Percentiles rank a stretch among this genome's conserved stretches.
These are phyloP conservation scores for Brachionus rotundiformis DNA, from an alignment of 1,140 invertebrate genomes.

Conservation along the genomic window DNA sequence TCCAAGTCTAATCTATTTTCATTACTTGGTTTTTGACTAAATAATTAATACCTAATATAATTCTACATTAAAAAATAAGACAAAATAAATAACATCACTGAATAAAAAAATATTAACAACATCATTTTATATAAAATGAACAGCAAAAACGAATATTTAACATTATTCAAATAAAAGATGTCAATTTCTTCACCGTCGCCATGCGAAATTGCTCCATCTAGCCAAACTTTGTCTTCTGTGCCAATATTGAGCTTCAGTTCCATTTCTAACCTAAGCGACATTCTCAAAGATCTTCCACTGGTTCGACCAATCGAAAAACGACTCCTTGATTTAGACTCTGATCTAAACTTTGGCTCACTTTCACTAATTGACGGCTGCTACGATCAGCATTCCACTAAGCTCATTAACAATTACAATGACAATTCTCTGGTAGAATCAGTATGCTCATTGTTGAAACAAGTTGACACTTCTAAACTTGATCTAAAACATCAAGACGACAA, in stretches of 20 bases:
- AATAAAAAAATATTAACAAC: too few relatives aligned
- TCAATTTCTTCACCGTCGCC: conserved; percentile 6
- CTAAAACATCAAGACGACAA: neutral
- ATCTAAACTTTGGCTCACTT: neutral
- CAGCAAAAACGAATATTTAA: too few relatives aligned
- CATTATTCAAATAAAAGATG: too few relatives aligned
- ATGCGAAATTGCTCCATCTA: neutral
- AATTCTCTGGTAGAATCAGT: neutral
- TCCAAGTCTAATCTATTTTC: too few relatives aligned
- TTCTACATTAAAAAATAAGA: too few relatives aligned
- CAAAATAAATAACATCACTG: too few relatives aligned
- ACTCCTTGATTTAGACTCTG: neutral
- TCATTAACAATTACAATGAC: neutral
- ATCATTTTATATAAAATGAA: too few relatives aligned
- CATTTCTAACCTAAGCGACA: neutral
- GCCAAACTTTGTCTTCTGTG: neutral
- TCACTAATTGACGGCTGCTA: neutral
- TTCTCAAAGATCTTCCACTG: neutral
- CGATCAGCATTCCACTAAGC: neutral
- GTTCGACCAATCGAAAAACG: neutral
- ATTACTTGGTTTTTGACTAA: too few relatives aligned
- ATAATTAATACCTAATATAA: too few relatives aligned
- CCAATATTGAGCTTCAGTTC: neutral
- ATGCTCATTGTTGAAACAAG: neutral
- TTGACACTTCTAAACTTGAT: conserved; percentile 4